Base-by-base conservation (phyloP, 2,888 invertebrate genomes). In the Adelognathus sp. region DNA sequence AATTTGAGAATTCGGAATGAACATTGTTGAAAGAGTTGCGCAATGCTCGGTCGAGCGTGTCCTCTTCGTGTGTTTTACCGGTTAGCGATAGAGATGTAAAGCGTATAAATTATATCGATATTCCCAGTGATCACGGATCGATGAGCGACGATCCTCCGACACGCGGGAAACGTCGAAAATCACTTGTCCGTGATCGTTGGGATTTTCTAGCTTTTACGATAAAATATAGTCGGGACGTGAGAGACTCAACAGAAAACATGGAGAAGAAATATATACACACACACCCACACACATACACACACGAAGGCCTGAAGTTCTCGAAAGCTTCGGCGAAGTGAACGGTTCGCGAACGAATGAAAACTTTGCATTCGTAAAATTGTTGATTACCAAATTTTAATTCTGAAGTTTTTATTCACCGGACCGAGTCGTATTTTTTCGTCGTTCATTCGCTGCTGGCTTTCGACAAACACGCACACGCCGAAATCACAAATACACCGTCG, bases 41-140 rank as follows among this genome's bases (percentile, higher is more conserved):
- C 50, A 27, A 16, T 29, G 27, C 41, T 78, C 78, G 36, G 41
- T 54, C 58, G 63, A 46, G 31, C 56, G 72, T 66, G 46, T 36
- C 60, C 83, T 84, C 85, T 85, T 86, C 84, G 87, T 84, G 88
- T 86, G 88, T 89, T 87, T 88, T 88, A 86, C 85, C 85, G 87
- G 84, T 87, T 86, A 88, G 86, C 81, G 79, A 84, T 87, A 77
- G 72, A 77, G 76, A 67, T 24, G 33, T 70, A 61, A 61, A 77
- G 73, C 80, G 82, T 79, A 83, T 85, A 83, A 87, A 86, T 83
- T 81, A 85, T 84, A 82, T 83, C 60, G 33, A 63, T 69, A 52
- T 78, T 71, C 69, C 56, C 73, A 46, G 63, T 7, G 56, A 73
- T 46, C 73, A 61, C 58, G 73, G 46, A 75, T 76, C 31, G 66